A percentile compares a stretch with the other conserved stretches of the same genome.
These are phyloP conservation scores for human (Homo sapiens) DNA, from an alignment of 2,113 vertebrate genomes.

Conservation along the genomic window GRCh38 chr3:76393001-76393500, in stretches of 20 bases:
- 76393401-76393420: background rate
- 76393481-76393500: background rate
- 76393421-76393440: background rate
- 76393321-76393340: background rate
- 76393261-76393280: background rate
- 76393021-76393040: background rate
- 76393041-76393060: background rate
- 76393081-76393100: background rate
- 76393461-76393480: background rate
- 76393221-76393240: background rate
- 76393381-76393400: background rate
- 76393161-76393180: conserved; percentile 19
- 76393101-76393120: background rate
- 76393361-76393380: background rate
- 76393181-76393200: background rate
- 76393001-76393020: background rate
- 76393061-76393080: background rate
- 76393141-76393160: conserved; percentile 47
- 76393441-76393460: background rate
- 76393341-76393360: background rate
- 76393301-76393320: background rate
- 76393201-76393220: background rate
- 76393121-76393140: background rate
- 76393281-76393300: background rate
- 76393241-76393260: background rate